Percentiles rank a stretch among this genome's conserved stretches.
phyloP scores from a whole-genome alignment of 1,140 invertebrate species.

The Amyelois transitella region DNA sequence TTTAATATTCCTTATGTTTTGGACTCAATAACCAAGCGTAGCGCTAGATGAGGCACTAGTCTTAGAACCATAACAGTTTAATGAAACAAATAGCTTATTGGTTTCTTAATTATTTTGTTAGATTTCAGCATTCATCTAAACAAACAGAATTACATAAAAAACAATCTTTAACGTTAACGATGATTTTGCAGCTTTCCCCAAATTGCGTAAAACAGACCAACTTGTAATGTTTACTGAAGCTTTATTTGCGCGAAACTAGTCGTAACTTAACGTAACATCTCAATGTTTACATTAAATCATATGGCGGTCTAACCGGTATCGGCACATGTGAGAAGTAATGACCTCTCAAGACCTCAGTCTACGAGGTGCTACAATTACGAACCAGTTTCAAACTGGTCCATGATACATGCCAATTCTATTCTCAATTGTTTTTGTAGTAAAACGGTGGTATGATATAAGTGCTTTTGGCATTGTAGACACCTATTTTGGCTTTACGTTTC shows the following conservation, averaged over 20 bases:
- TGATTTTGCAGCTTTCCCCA: conserved; percentile 30
- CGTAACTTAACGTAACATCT: conserved; percentile 7
- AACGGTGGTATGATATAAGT: background rate
- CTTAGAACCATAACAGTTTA: too few relatives aligned
- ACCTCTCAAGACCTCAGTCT: conserved; percentile 43
- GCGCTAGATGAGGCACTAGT: too few relatives aligned
- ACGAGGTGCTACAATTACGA: conserved; percentile 22
- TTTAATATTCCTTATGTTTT: too few relatives aligned
- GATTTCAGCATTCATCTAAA: background rate
- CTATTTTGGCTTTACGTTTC: too few relatives aligned
- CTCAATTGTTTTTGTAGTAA: background rate
- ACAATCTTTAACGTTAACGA: conserved; percentile 18
- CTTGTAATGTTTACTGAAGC: conserved; percentile 18
- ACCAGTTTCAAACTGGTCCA: conserved; percentile 30
- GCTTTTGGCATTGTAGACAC: background rate
- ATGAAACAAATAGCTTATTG: too few relatives aligned
- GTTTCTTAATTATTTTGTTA: too few relatives aligned
- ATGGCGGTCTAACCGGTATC: conserved; percentile 54
- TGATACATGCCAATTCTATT: background rate
- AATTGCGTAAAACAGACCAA: conserved; percentile 29
- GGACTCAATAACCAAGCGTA: too few relatives aligned
- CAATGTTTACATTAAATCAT: conserved; percentile 33
- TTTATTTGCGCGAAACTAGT: conserved; percentile 20
- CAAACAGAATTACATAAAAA: conserved; percentile 13
- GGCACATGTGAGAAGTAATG: conserved; percentile 43